Base-by-base conservation (phyloP, 2,888 invertebrate species). In the Nymphalis c-album region DNA sequence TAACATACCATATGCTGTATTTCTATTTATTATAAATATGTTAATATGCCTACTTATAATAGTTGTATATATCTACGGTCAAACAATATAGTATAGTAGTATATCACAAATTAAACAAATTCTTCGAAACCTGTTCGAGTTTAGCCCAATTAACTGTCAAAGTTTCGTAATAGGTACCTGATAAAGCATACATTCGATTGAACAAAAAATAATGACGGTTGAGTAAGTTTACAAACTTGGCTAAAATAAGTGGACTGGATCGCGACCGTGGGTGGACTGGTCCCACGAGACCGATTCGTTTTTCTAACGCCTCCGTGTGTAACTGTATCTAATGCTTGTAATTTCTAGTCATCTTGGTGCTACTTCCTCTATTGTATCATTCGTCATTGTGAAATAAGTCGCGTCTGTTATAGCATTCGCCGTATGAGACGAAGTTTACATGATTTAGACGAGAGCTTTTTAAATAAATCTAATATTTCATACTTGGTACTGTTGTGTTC, bases 221-320 rank as follows among this genome's bases (percentile, higher is more conserved):
- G 71, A 73, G 75, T 74, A 74, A 73, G 73, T 75, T 78, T 73
- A 77, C 78, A 75, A 80, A 83, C 75, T 77, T 78, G 80, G 78
- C 73, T 75, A 64, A 67, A 72, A 71, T 70, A 68, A 69, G 63
- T 74, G 69, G 73, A 63, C 78, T 78, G 82, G 81, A 78, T 77
- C 74, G 71, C 61, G 64, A 67, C 78, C 82, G 91, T 91, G 88
- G 91, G 91, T 84, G 90, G 83, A 91, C 91, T 79, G 82, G 90
- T 88, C 82, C 70, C 81, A 73, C 77, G 80, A 77, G 78, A 78
- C 77, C 78, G 77, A 75, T 80, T 70, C 73, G 82, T 90, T 90
- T 90, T 91, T 91, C 85, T 85, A 83, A 85, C 86, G 86, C 86
- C 85, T 81, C 80, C 85, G 78, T 80, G 71, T 72, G 76, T 88